Evolutionary conservation across 2,888 invertebrate species (phyloP), one percentile per base, ranked within the genome.

Genomic region (Andrena dorsata): DNA sequence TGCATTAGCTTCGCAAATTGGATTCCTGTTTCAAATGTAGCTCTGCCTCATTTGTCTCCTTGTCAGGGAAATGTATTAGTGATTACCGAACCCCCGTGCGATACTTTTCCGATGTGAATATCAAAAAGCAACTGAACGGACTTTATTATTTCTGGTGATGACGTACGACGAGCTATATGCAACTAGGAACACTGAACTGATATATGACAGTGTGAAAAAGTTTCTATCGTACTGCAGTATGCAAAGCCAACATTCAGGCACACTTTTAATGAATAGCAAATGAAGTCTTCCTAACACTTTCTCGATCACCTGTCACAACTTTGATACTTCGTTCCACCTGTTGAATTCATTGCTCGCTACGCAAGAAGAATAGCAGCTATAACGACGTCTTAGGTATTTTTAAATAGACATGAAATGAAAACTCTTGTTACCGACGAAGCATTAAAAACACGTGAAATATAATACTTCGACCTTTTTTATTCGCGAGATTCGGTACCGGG

Each of bases 281-380:
- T 26, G 30, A 60, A 30, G 30, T 41, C 7, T 26, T 68, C 41
- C 20, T 0, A 30, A 23, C 1, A 35, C 16, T 13, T 41, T 41
- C 32, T 30, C 20, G 30, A 76, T 84, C 83, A 84, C 82, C 86
- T 84, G 83, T 88, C 82, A 78, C 72, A 77, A 82, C 61, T 69
- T 74, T 58, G 76, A 84, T 86, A 84, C 82, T 87, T 82, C 82
- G 82, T 80, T 85, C 90, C 88, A 90, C 90, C 90, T 90, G 90
- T 90, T 90, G 90, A 89, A 85, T 86, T 81, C 73, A 58, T 68
- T 65, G 47, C 69, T 68, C 70, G 56, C 74, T 70, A 77, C 35
- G 7, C 16, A 80, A 74, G 60, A 76, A 76, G 65, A 28, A 41
- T 53, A 23, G 49, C 30, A 73, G 26, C 8, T 56, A n/a, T 16